These are phyloP conservation scores for Ferrisia virgata DNA, from an alignment of 2,888 invertebrate species.

Conservation along the genomic window DNA sequence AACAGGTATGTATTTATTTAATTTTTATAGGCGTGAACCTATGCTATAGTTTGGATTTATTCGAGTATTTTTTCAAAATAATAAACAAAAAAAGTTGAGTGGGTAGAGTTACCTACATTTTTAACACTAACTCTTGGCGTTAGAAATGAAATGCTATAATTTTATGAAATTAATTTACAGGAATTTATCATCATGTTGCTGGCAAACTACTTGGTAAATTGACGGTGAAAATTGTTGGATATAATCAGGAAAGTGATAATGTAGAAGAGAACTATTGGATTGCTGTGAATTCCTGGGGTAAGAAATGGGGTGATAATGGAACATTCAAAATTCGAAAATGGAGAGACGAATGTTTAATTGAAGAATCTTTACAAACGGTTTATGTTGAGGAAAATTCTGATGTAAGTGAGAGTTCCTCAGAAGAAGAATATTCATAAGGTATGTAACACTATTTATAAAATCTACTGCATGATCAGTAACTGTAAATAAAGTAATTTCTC, in stretches of 20 bases:
- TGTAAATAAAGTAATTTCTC: too few species aligned
- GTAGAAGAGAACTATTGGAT: constrained; percentile 44
- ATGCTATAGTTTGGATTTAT: too few species aligned
- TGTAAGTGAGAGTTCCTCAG: neutral
- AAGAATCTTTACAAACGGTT: neutral
- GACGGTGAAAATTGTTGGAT: constrained; percentile 48
- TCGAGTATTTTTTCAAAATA: neutral
- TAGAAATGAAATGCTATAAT: neutral
- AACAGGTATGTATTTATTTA: constrained; percentile 37
- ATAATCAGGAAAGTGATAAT: constrained; percentile 21
- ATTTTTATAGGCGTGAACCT: too few species aligned
- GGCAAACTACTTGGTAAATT: constrained; percentile 63
- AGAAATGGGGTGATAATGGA: constrained; percentile 47
- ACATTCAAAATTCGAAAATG: constrained; percentile 44
- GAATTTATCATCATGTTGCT: constrained; percentile 70
- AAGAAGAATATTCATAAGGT: too few species aligned
- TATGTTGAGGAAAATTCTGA: neutral
- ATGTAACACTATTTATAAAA: too few species aligned
- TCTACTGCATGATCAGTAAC: too few species aligned
- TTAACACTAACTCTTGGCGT: too few species aligned
- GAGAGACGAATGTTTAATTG: constrained; percentile 37
- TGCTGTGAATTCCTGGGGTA: constrained; percentile 47
- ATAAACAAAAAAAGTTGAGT: constrained; percentile 60
- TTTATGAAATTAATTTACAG: constrained; percentile 52
- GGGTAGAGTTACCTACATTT: too few species aligned